phyloP scores from a whole-genome alignment of 2,797 vertebrate genomes.

The Anguilla obscura region DNA sequence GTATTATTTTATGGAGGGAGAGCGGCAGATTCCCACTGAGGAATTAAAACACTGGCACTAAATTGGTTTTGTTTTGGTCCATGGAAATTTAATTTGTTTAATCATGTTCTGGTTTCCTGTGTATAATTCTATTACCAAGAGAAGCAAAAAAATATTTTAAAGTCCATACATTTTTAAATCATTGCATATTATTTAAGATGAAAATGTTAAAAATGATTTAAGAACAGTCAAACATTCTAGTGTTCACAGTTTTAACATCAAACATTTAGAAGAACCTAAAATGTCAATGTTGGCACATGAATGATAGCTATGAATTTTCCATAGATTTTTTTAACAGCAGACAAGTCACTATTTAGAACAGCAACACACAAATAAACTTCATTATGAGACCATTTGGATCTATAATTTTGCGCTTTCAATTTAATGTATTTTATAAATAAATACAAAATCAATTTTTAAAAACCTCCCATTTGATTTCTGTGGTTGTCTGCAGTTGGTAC shows the following conservation, averaged over 20 bases:
- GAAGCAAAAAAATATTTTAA: neutral
- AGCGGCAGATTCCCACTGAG: neutral
- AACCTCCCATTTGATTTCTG: constrained; percentile 19
- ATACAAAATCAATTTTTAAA: neutral
- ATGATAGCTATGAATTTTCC: constrained; percentile 24
- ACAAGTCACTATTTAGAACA: constrained; percentile 35
- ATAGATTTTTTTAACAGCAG: constrained; percentile 1
- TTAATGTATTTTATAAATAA: constrained; percentile 6
- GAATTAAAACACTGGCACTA: constrained; percentile 19
- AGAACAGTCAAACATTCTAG: constrained; percentile 6
- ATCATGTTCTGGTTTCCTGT: neutral
- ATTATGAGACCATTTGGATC: neutral
- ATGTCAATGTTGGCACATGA: constrained; percentile 23
- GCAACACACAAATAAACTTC: constrained; percentile 20
- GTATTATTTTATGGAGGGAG: neutral
- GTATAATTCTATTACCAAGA: constrained; percentile 2
- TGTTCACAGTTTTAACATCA: constrained; percentile 27
- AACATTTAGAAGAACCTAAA: constrained; percentile 31
- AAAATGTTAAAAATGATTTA: constrained; percentile 1
- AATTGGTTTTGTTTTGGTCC: neutral
- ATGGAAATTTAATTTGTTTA: constrained; percentile 10
- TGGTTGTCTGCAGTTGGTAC: neutral
- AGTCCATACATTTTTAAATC: constrained; percentile 2
- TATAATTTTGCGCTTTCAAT: neutral
- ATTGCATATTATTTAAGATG: constrained; percentile 18